These are phyloP conservation scores for Yoshiicerus persimilis DNA, from an alignment of 1,140 invertebrate species.

Conservation along the genomic window DNA sequence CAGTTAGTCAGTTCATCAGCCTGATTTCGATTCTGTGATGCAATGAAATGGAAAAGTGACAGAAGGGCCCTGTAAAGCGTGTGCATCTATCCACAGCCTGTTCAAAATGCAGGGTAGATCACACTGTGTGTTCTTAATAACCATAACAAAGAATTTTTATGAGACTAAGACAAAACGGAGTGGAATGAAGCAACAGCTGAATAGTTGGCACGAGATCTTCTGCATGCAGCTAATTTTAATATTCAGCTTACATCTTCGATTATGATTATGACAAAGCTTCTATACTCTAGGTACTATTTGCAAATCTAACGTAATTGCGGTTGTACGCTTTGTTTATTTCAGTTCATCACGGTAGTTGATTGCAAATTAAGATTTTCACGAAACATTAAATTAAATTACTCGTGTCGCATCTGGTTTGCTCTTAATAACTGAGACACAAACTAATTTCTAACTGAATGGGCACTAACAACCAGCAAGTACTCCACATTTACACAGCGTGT, in stretches of 20 bases:
- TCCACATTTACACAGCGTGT: background rate
- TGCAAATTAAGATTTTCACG: background rate
- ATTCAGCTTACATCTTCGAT: background rate
- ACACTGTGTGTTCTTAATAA: background rate
- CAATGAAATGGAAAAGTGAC: background rate
- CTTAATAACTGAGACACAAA: background rate
- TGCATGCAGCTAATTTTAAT: background rate
- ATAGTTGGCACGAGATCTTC: background rate
- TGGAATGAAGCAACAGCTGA: background rate
- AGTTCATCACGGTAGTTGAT: background rate
- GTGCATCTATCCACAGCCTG: background rate
- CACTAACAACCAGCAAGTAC: no score
- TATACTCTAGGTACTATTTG: background rate
- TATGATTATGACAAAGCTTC: background rate
- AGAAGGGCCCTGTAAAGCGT: no score
- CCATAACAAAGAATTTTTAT: background rate
- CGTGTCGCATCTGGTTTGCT: background rate
- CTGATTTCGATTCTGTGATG: background rate
- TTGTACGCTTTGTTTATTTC: background rate
- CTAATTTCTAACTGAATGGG: no score
- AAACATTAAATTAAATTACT: background rate
- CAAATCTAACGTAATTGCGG: no score
- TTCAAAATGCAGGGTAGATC: background rate
- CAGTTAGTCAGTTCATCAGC: background rate
- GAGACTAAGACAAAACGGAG: background rate